A percentile compares a stretch with the other conserved stretches of the same genome.
Conservation (phyloP, 2,113 vertebrate genomes). For the Dunckerocampus dactyliophorus region DNA sequence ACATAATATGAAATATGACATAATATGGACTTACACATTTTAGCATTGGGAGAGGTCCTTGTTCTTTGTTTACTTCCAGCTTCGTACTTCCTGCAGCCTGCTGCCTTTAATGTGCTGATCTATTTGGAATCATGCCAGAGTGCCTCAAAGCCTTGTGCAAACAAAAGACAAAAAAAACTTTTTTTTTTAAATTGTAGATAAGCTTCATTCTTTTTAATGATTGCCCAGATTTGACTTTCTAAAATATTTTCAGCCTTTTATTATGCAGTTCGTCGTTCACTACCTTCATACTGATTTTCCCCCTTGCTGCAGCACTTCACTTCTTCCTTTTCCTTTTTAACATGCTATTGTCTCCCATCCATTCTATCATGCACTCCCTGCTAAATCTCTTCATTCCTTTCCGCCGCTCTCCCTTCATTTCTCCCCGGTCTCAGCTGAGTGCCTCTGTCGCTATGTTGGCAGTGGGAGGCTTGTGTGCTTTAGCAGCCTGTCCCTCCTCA, state of each 20-base stretch:
- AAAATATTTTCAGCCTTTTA: neutral
- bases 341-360: neutral
- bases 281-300: constrained; percentile 8
- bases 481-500: constrained; percentile 23
- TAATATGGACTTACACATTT: no score
- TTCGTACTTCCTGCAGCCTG: no score
- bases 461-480: constrained; percentile 22
- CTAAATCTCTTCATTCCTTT: constrained; percentile 16
- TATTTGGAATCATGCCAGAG: constrained; percentile 6
- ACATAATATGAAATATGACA: no score
- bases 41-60: no score
- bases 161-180: no score
- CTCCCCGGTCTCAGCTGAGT: constrained; percentile 29
- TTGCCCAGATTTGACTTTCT: neutral
- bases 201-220: neutral
- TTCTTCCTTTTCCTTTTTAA: constrained; percentile 7
- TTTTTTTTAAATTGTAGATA: neutral
- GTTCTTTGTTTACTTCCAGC: no score
- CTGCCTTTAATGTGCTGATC: constrained; percentile 19
- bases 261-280: constrained; percentile 13
- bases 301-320: neutral
- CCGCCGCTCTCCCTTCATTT: constrained; percentile 7
- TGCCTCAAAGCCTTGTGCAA: neutral
- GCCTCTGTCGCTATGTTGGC: constrained; percentile 18
- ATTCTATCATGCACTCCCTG: constrained; percentile 9